phyloP scores from a whole-genome alignment of 2,888 invertebrate species.

The Electrophaes corylata region DNA sequence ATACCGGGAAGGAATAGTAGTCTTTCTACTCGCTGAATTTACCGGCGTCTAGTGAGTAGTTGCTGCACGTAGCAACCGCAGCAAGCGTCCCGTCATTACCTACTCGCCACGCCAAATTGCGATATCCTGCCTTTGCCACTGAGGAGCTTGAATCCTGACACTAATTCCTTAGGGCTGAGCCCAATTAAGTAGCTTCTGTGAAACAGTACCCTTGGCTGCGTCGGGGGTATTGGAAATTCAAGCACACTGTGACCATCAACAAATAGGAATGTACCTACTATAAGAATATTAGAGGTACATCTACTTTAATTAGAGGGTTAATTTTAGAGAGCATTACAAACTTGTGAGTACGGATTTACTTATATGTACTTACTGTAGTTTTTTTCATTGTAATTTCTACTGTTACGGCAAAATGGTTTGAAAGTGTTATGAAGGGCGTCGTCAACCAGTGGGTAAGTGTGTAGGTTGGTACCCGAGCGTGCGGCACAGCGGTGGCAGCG shows the following conservation, averaged over 20 bases:
- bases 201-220: neutral
- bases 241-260: conserved; percentile 1
- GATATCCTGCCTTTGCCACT: conserved; percentile 57
- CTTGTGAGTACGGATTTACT: neutral
- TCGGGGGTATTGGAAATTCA: neutral
- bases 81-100: conserved; percentile 62
- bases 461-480: conserved; percentile 28
- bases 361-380: neutral
- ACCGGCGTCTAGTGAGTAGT: conserved; percentile 49
- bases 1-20: neutral
- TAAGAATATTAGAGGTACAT: too few relatives aligned
- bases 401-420: neutral
- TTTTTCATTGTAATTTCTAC: neutral
- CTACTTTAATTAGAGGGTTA: neutral
- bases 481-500: conserved; percentile 15
- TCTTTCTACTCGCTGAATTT: conserved; percentile 18
- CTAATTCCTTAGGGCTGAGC: conserved; percentile 27
- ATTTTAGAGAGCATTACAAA: neutral
- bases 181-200: conserved; percentile 19
- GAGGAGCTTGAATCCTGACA: conserved; percentile 13
- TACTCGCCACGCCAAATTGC: conserved; percentile 72
- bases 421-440: conserved; percentile 1
- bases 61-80: conserved; percentile 66
- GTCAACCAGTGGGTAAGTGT: conserved; percentile 13
- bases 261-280: neutral